Evolutionary conservation across 2,888 invertebrate genomes (phyloP), one percentile per base, ranked within the genome.

Genomic region (Cephus pulcher): DNA sequence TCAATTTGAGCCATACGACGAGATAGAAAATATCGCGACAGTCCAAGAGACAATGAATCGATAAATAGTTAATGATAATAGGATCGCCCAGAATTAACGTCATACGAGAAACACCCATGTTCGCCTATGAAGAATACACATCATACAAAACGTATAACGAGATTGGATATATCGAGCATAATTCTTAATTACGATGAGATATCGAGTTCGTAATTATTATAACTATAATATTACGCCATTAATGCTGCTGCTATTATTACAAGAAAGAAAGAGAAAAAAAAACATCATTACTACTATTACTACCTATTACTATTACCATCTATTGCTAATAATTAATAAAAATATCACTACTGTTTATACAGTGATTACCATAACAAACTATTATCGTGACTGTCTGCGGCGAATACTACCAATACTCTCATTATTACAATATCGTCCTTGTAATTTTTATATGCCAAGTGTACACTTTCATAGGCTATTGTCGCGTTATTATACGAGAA

Each of bases 361-460:
- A 40, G 40, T 15, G 74, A 80, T 68, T 82, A 82, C 77, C 79
- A 79, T 82, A 81, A 40, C 4, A 15, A 40, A 40, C 15, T 40
- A 40, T 40, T 40, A 40, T 40, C 40, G 23, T 40, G 23, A 40
- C 23, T 40, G 40, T 40, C 40, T 40, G 40, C 40, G 23, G 73
- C 35, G 71, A 34, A 23, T 74, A 84, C 76, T 83, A 84, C 81
- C 80, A 81, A 81, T 82, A 84, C 80, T 77, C 83, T 80, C 84
- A 86, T 86, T 85, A 40, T 15, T 23, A 40, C 15, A 15, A 40
- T 86, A 87, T 88, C 86, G 83, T 86, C 86, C 87, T 85, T 84
- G 88, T 87, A 87, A 88, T 87, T 88, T 88, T 88, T 86, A 87
- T 88, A 88, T 88, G 87, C 87, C 87, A 87, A 88, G 82, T 86